Evolutionary conservation across 2,797 vertebrate species (phyloP).

Genomic region (Crocodylus rhombifer): DNA sequence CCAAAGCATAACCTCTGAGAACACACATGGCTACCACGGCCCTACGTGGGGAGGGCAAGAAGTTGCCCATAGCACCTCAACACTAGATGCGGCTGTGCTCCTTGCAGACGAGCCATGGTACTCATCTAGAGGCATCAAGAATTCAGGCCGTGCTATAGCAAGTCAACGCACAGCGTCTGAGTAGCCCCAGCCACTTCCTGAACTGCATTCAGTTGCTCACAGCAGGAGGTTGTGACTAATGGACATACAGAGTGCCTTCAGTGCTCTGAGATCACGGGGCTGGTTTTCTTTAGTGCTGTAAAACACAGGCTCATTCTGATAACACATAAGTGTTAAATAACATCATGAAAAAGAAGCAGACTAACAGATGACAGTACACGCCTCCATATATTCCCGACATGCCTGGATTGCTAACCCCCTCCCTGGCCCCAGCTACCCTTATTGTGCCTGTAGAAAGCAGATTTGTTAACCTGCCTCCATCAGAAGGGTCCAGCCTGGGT

Average conservation of each 20-base stretch:
- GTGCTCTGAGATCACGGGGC: background rate
- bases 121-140: background rate
- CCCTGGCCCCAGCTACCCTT: too few relatives aligned
- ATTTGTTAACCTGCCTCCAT: too few relatives aligned
- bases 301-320: too few relatives aligned
- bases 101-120: too few relatives aligned
- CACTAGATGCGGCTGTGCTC: rapidly evolving
- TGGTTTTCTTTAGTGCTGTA: too few relatives aligned
- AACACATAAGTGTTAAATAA: background rate
- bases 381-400: background rate
- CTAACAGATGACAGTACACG: background rate
- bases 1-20: background rate
- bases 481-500: too few relatives aligned
- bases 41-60: background rate
- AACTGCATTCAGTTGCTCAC: rapidly evolving
- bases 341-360: rapidly evolving
- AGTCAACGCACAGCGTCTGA: rapidly evolving
- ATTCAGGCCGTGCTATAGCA: rapidly evolving
- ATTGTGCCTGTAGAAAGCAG: too few relatives aligned
- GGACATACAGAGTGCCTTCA: background rate
- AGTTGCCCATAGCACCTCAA: rapidly evolving
- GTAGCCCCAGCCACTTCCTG: rapidly evolving
- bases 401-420: background rate
- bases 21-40: too few relatives aligned
- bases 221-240: rapidly evolving